Evolutionary conservation across 2,113 vertebrate genomes (phyloP).

Genomic region (Pterocles orientalis): DNA sequence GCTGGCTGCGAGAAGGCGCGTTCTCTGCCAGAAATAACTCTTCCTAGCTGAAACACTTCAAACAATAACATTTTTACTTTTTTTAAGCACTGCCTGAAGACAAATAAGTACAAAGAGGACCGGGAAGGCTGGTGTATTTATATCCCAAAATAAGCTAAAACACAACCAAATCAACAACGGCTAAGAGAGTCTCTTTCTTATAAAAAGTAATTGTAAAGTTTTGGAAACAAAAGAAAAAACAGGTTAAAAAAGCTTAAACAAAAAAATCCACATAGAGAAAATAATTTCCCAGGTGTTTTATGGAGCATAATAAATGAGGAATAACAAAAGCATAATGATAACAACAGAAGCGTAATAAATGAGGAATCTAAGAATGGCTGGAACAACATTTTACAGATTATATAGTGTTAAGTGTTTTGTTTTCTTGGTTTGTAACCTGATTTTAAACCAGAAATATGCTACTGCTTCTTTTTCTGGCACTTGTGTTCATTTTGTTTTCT

Average conservation of each 20-base stretch:
- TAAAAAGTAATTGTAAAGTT: neutral
- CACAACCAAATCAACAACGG: neutral
- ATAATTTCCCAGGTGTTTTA: neutral
- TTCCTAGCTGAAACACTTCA: neutral
- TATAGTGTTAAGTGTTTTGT: neutral
- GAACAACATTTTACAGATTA: neutral
- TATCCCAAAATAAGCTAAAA: neutral
- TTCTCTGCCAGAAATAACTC: conserved; percentile 34
- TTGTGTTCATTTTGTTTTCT: neutral
- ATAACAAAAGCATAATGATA: neutral
- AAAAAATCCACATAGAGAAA: neutral
- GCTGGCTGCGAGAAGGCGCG: neutral
- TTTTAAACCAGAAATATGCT: neutral
- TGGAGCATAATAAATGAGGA: neutral
- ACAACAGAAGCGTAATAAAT: neutral
- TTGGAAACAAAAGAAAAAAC: neutral
- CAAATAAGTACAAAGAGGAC: neutral
- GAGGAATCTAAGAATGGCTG: neutral
- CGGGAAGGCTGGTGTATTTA: neutral
- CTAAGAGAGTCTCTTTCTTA: neutral
- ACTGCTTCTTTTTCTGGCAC: neutral
- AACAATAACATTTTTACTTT: conserved; percentile 26
- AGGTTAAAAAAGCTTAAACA: neutral
- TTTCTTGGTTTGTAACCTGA: neutral
- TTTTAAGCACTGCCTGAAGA: neutral